Percentiles rank a stretch among this genome's conserved stretches.
Evolutionary conservation across 2,888 invertebrate genomes (phyloP).

Genomic region (Drosophila hamatofila): DNA sequence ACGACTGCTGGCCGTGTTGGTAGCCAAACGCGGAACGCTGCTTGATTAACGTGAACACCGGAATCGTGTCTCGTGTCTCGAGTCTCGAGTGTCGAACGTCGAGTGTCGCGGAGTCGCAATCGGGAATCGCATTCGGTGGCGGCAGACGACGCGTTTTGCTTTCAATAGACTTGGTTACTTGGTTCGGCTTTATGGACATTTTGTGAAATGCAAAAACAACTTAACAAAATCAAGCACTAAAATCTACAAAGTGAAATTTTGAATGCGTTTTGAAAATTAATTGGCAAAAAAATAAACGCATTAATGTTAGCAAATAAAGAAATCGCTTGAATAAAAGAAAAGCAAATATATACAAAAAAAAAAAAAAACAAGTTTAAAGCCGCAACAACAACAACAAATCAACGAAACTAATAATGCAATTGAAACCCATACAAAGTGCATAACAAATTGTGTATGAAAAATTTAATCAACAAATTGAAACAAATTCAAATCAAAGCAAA

Average conservation of each 20-base stretch:
- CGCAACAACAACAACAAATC: constrained; percentile 21
- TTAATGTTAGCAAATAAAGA: constrained; percentile 56
- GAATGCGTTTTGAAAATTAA: constrained; percentile 56
- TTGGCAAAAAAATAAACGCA: constrained; percentile 45
- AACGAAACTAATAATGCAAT: constrained; percentile 48
- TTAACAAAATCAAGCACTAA: constrained; percentile 31
- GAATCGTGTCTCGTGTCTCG: constrained; percentile 10
- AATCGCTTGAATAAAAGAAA: constrained; percentile 39
- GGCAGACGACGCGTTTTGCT: constrained; percentile 40
- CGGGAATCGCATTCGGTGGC: constrained; percentile 22
- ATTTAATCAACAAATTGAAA: constrained; percentile 24
- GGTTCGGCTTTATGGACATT: constrained; percentile 45
- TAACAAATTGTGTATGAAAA: constrained; percentile 36
- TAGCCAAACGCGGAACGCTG: constrained; percentile 55
- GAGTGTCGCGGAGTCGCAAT: constrained; percentile 24
- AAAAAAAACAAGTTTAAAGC: constrained; percentile 46
- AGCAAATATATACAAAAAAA: too few relatives aligned
- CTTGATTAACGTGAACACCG: constrained; percentile 35
- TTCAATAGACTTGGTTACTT: constrained; percentile 54
- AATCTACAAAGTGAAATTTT: constrained; percentile 63
- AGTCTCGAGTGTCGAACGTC: constrained; percentile 3
- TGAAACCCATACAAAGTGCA: constrained; percentile 40
- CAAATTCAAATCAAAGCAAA: constrained; percentile 20
- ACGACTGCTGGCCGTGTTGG: constrained; percentile 79
- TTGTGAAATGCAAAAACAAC: constrained; percentile 53